Evolutionary conservation across 1,140 invertebrate genomes (phyloP).

Genomic region (Goniozus legneri): DNA sequence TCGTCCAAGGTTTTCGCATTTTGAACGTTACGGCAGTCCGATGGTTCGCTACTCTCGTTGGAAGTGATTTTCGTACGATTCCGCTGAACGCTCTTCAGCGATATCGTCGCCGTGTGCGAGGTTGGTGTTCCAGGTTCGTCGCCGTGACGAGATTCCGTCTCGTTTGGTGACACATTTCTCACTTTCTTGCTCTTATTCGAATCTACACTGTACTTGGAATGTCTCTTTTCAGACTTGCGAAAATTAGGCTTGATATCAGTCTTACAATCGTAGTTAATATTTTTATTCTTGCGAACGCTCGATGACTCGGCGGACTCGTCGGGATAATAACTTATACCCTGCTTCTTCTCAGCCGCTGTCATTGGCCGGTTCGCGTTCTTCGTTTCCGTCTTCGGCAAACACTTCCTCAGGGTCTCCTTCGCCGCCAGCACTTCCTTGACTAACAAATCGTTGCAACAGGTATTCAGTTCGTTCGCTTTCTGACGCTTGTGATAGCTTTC

Average conservation of each 20-base stretch:
- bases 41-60: no score
- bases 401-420: slow-evolving; percentile 47
- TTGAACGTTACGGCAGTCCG: no score
- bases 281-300: background rate
- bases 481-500: background rate
- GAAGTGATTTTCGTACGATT: no score
- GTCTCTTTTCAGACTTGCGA: slow-evolving; percentile 10
- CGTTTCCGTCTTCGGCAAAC: slow-evolving; percentile 24
- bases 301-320: background rate
- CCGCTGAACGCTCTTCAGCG: no score
- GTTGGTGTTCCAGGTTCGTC: no score
- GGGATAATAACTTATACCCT: slow-evolving; percentile 27
- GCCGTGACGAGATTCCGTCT: background rate
- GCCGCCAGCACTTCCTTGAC: slow-evolving; percentile 49
- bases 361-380: slow-evolving; percentile 27
- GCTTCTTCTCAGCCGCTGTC: slow-evolving; percentile 35
- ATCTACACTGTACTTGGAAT: slow-evolving; percentile 7
- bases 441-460: slow-evolving; percentile 33
- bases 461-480: background rate
- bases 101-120: no score
- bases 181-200: background rate
- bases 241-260: background rate
- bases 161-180: background rate
- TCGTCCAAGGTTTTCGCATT: no score
- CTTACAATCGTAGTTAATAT: background rate